A percentile compares a stretch with the other conserved stretches of the same genome.
Conservation (phyloP, 2,797 vertebrate species). For the Menidia menidia region DNA sequence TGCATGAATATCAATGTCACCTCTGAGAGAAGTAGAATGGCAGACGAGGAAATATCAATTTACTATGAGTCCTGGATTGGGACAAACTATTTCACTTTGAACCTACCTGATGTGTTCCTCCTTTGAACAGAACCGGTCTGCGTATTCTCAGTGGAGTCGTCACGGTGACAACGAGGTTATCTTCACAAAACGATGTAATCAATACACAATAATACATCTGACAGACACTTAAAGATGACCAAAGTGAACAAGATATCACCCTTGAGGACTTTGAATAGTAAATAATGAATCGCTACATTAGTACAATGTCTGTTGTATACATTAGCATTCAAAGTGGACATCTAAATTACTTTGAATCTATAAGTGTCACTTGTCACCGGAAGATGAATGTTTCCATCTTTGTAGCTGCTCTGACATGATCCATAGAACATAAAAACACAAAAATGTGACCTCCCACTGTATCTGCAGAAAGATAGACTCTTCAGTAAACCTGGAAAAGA, state of each 20-base stretch:
- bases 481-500: constrained; percentile 49
- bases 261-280: constrained; percentile 50
- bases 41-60: constrained; percentile 69
- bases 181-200: constrained; percentile 53
- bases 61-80: constrained; percentile 61
- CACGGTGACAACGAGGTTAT: constrained; percentile 32
- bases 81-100: constrained; percentile 63
- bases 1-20: constrained; percentile 82
- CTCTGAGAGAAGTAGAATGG: constrained; percentile 61
- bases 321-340: constrained; percentile 77
- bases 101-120: constrained; percentile 17
- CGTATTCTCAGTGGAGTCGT: constrained; percentile 21
- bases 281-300: constrained; percentile 70
- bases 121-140: neutral
- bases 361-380: constrained; percentile 55
- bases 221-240: constrained; percentile 58
- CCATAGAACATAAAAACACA: constrained; percentile 24
- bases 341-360: constrained; percentile 73
- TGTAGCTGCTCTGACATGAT: constrained; percentile 14
- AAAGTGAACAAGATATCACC: constrained; percentile 57
- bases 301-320: constrained; percentile 57
- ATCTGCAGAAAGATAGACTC: constrained; percentile 25
- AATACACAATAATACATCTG: constrained; percentile 56
- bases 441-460: constrained; percentile 34
- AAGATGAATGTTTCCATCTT: constrained; percentile 54